Conservation (phyloP, 2,113 vertebrate genomes). For the Porphyrio hochstetteri region DNA sequence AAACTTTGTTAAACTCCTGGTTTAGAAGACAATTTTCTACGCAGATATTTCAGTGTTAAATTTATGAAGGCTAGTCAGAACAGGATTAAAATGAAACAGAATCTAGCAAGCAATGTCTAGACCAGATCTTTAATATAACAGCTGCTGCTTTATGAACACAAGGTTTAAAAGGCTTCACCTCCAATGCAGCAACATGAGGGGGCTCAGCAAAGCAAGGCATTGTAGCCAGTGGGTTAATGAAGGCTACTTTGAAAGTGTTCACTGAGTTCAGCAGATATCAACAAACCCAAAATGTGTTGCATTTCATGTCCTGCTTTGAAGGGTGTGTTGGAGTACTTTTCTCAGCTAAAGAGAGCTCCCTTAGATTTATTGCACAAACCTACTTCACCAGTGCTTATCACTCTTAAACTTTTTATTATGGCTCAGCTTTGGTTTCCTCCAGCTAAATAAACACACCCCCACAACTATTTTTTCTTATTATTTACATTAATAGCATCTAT, state of each 20-base stretch:
- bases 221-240: neutral
- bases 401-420: neutral
- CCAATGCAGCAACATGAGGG: neutral
- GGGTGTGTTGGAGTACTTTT: neutral
- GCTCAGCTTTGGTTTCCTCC: neutral
- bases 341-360: neutral
- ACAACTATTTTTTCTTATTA: neutral
- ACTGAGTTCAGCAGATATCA: neutral
- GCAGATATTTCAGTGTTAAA: neutral
- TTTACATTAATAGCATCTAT: neutral
- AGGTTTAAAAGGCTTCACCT: neutral
- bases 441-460: neutral
- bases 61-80: neutral
- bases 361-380: neutral
- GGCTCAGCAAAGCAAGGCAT: neutral
- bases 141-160: neutral
- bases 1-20: neutral
- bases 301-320: neutral
- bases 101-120: neutral
- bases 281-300: neutral
- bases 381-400: neutral
- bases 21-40: neutral
- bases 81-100: neutral
- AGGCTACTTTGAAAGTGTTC: neutral
- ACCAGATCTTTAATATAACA: neutral